Percentiles rank a stretch among this genome's conserved stretches.
Conservation (phyloP, 2,797 vertebrate genomes). For the Helicolenus hilgendorfi region DNA sequence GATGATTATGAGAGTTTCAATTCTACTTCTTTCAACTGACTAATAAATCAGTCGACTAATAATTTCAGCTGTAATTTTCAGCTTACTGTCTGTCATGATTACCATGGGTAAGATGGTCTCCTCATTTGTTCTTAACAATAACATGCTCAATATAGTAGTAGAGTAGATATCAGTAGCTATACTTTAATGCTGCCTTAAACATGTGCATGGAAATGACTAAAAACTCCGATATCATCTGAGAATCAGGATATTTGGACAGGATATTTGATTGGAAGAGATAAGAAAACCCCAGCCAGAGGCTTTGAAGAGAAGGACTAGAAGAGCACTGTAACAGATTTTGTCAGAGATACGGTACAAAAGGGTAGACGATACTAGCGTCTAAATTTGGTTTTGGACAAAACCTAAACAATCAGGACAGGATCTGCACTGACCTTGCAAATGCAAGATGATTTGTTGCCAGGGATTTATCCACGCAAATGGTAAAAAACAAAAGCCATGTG, state of each 20-base stretch:
- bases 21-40: background rate
- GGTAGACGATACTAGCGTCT: background rate
- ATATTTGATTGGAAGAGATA: slow-evolving; percentile 24
- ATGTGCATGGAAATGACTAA: background rate
- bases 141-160: background rate
- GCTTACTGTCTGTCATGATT: background rate
- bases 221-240: background rate
- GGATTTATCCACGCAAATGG: background rate
- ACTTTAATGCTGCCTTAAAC: background rate
- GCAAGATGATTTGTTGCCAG: background rate
- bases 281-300: background rate
- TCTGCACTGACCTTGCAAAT: background rate
- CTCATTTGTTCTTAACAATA: background rate
- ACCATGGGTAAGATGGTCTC: background rate
- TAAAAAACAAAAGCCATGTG: slow-evolving; percentile 1
- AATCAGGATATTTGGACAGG: background rate
- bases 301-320: background rate
- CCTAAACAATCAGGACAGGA: background rate
- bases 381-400: background rate
- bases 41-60: background rate
- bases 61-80: background rate
- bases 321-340: background rate
- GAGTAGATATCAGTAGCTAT: background rate
- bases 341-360: background rate
- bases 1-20: background rate